These are phyloP conservation scores for Spisula subtruncata DNA, from an alignment of 2,888 invertebrate genomes.

Conservation along the genomic window DNA sequence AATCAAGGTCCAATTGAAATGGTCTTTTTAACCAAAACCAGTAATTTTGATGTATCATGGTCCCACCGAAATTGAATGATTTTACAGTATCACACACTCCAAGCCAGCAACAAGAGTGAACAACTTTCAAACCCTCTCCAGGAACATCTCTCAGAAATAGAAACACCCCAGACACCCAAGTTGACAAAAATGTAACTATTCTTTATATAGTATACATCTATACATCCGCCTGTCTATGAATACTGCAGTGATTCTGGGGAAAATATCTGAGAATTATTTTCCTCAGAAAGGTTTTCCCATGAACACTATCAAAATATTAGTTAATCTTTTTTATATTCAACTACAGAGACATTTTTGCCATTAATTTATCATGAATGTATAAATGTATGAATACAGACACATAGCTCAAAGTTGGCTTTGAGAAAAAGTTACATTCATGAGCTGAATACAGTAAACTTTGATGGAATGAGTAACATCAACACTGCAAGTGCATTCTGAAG, in stretches of 20 bases:
- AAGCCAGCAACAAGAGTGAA: neutral
- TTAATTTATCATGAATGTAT: no score
- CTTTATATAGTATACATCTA: no score
- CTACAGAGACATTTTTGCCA: neutral
- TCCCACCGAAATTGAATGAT: no score
- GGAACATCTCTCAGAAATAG: neutral
- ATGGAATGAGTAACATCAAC: no score
- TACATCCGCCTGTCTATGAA: neutral
- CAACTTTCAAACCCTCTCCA: neutral
- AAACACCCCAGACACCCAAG: constrained; percentile 5
- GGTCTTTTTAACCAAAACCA: no score
- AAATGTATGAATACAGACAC: no score
- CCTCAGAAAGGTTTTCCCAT: neutral
- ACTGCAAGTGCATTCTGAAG: no score
- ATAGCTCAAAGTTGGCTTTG: no score
- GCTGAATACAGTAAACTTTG: no score
- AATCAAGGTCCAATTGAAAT: no score
- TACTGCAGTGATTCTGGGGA: neutral
- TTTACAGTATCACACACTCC: neutral
- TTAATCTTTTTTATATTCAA: neutral
- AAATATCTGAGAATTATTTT: neutral
- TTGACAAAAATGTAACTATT: neutral
- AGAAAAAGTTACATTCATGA: no score
- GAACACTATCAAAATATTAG: neutral
- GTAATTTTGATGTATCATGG: no score